phyloP scores from a whole-genome alignment of 2,113 vertebrate genomes.

The Nothobranchius furzeri region DNA sequence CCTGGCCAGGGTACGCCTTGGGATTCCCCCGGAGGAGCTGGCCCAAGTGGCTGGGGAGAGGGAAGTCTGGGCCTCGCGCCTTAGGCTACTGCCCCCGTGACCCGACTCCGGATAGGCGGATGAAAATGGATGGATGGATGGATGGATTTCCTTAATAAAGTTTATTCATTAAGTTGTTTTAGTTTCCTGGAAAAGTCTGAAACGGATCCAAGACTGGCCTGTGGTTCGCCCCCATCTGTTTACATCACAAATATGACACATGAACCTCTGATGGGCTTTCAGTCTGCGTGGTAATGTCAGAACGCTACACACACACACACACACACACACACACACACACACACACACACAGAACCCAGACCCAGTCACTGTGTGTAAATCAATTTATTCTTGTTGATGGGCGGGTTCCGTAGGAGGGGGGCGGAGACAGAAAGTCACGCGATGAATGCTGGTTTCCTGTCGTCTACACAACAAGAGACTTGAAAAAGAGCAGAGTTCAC shows the following conservation, averaged over 20 bases:
- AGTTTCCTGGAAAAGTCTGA: not conserved
- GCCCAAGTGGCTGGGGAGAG: no score
- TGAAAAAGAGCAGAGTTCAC: not conserved
- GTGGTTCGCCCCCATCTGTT: not conserved
- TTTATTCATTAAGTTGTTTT: no score
- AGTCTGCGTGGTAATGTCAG: not conserved
- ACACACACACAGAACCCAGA: not conserved
- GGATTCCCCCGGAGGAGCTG: no score
- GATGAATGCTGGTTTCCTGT: slow-evolving; percentile 35
- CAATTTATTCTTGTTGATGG: slow-evolving; percentile 16
- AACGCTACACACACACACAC: no score
- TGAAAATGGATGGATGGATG: no score
- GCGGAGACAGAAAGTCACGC: not conserved
- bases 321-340: not conserved
- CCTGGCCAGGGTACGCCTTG: no score
- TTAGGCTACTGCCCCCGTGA: no score
- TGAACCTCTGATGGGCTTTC: not conserved
- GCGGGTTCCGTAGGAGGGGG: slow-evolving; percentile 17
- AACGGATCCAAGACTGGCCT: not conserved
- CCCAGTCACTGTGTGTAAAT: not conserved
- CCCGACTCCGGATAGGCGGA: no score
- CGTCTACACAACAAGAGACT: slow-evolving; percentile 24
- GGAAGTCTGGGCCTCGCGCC: no score
- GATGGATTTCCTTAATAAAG: no score
- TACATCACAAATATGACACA: not conserved